Percentiles rank a stretch among this genome's conserved stretches.
phyloP scores from a whole-genome alignment of 2,797 vertebrate genomes.

The Acomys russatus region DNA sequence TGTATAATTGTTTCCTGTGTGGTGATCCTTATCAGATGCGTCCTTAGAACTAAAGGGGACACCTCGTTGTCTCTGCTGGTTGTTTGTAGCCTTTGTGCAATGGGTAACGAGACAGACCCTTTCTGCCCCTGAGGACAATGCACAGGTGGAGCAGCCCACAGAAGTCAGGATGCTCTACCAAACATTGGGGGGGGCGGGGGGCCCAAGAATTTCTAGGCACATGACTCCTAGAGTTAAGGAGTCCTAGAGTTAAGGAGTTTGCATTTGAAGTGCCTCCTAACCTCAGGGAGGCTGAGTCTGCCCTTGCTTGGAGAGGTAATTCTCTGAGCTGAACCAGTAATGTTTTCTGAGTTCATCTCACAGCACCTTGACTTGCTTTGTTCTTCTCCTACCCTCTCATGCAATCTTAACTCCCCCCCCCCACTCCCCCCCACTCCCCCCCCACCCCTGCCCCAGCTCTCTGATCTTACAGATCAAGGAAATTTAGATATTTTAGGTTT shows the following conservation, averaged over 20 bases:
- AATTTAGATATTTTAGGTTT: not conserved
- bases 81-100: not conserved
- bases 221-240: not conserved
- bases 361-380: not conserved
- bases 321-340: rapidly evolving
- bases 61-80: not conserved
- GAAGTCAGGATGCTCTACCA: not conserved
- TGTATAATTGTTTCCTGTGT: constrained; percentile 31
- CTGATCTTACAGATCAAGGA: not conserved
- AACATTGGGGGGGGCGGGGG: not conserved
- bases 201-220: not conserved
- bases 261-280: not conserved
- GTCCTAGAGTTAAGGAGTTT: not conserved
- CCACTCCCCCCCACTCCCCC: too few relatives aligned
- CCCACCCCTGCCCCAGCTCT: too few relatives aligned
- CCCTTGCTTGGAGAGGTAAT: not conserved
- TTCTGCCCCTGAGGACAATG: not conserved
- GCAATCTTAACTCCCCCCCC: not conserved
- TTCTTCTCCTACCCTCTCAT: not conserved
- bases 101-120: not conserved
- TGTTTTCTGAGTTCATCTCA: not conserved
- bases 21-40: constrained; percentile 11
- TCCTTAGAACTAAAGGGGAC: not conserved
- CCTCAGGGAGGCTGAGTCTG: not conserved
- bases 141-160: not conserved